Percentiles rank a stretch among this genome's conserved stretches.
Evolutionary conservation across 2,113 vertebrate genomes (phyloP).

Genomic region (Anseranas semipalmata): DNA sequence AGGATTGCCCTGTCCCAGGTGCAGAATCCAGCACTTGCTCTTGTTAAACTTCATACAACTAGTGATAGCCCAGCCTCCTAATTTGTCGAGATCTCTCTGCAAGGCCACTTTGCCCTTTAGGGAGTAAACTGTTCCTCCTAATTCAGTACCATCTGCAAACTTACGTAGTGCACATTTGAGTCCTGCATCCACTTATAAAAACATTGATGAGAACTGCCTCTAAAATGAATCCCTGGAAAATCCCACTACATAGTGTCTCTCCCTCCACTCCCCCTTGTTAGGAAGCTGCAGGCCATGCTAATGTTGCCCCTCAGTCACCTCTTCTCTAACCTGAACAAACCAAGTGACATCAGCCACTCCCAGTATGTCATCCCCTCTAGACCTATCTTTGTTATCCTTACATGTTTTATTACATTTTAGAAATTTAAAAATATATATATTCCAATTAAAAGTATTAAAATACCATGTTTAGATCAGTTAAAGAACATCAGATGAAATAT

Average conservation of each 20-base stretch:
- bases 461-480: not conserved
- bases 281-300: not conserved
- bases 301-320: not conserved
- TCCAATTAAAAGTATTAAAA: not conserved
- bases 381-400: not conserved
- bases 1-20: not conserved
- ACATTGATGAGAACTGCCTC: not conserved
- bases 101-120: not conserved
- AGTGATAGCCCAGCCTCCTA: not conserved
- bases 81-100: not conserved
- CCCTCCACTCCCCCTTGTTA: not conserved
- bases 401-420: not conserved
- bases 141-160: not conserved
- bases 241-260: not conserved
- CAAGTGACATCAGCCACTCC: not conserved
- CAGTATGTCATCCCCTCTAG: not conserved
- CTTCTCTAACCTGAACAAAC: not conserved
- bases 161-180: not conserved
- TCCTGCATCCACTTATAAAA: not conserved
- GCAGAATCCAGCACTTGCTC: not conserved
- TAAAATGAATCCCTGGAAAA: not conserved
- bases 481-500: not conserved
- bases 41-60: not conserved
- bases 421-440: not conserved
- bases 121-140: not conserved